Percentiles rank a stretch among this genome's conserved stretches.
Evolutionary conservation across 2,113 vertebrate species (phyloP).

Genomic region (Trachemys scripta): DNA sequence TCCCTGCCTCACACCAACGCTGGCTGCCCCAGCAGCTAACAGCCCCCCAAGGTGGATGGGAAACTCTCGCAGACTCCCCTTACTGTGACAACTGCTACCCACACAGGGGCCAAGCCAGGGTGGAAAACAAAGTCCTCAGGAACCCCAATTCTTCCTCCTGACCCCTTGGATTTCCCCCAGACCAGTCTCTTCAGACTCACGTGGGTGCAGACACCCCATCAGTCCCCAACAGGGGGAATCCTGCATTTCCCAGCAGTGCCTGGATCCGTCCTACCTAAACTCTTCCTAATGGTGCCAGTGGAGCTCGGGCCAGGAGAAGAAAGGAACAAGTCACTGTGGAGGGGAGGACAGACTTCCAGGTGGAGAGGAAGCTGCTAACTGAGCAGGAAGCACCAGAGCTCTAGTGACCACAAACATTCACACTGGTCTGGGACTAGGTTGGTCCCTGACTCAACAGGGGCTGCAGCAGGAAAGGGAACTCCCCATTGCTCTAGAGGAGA

Average conservation of each 20-base stretch:
- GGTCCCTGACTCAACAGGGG: not conserved
- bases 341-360: not conserved
- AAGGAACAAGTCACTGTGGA: fast-evolving
- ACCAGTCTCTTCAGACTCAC: not conserved
- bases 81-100: too few relatives aligned
- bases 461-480: not conserved
- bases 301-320: not conserved
- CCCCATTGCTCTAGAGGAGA: too few relatives aligned
- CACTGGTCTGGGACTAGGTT: not conserved
- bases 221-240: fast-evolving
- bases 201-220: fast-evolving
- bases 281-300: not conserved
- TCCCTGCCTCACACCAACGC: fast-evolving
- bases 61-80: not conserved
- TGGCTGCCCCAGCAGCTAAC: fast-evolving
- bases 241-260: not conserved
- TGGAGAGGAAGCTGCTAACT: not conserved
- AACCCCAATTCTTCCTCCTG: not conserved
- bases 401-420: not conserved
- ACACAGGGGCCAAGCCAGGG: not conserved
- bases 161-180: not conserved
- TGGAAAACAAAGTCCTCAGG: not conserved
- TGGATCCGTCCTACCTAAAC: fast-evolving
- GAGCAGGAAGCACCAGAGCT: not conserved
- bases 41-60: not conserved